Evolutionary conservation across 2,113 vertebrate species (phyloP).

Genomic region (Pogonocichla stellata): DNA sequence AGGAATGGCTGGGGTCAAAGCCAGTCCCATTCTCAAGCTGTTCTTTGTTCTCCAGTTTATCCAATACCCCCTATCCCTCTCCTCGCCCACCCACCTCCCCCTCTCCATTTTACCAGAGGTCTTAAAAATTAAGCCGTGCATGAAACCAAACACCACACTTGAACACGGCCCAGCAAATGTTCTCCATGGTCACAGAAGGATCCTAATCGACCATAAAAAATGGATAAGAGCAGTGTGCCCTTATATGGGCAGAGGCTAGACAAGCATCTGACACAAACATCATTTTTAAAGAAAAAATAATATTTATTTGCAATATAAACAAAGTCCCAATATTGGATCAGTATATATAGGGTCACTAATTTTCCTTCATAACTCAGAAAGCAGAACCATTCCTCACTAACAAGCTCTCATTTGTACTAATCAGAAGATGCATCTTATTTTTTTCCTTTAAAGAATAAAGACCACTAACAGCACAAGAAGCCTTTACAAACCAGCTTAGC

Average conservation of each 20-base stretch:
- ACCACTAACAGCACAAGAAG: slow-evolving; percentile 87
- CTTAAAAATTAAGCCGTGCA: slow-evolving; percentile 60
- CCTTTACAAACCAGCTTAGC: slow-evolving; percentile 83
- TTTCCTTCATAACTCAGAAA: slow-evolving; percentile 93
- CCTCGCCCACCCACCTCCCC: background rate
- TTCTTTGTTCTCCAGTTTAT: slow-evolving; percentile 33
- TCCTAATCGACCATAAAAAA: slow-evolving; percentile 13
- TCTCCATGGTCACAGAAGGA: slow-evolving; percentile 8
- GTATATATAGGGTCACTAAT: slow-evolving; percentile 84
- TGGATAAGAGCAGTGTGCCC: background rate
- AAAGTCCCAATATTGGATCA: slow-evolving; percentile 91
- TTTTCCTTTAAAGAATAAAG: slow-evolving; percentile 71
- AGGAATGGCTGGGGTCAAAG: slow-evolving; percentile 15
- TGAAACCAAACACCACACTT: slow-evolving; percentile 50
- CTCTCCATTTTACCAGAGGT: slow-evolving; percentile 40
- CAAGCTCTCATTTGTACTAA: slow-evolving; percentile 83
- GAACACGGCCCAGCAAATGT: slow-evolving; percentile 44
- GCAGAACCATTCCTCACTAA: slow-evolving; percentile 84
- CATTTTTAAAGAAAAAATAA: slow-evolving; percentile 96
- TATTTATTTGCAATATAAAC: slow-evolving; percentile 99
- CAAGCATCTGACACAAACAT: slow-evolving; percentile 59
- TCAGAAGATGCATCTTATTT: slow-evolving; percentile 81
- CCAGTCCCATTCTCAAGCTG: background rate
- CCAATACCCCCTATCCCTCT: slow-evolving; percentile 18
- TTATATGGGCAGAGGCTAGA: slow-evolving; percentile 39